A percentile compares a stretch with the other conserved stretches of the same genome.
Evolutionary conservation across 2,888 invertebrate species (phyloP).

Genomic region (Netelia virgata): DNA sequence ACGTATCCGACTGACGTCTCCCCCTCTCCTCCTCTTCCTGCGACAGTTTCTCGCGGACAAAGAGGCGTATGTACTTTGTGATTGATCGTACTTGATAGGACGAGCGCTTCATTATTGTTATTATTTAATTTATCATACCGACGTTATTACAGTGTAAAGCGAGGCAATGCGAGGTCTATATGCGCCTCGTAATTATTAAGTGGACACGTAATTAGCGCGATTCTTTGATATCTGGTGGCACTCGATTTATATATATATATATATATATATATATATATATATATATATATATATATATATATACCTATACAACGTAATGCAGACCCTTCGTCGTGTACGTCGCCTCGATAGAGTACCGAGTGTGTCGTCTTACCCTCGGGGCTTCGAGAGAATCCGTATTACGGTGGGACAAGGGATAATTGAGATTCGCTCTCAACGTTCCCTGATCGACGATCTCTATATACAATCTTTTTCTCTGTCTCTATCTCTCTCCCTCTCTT

Average conservation of each 20-base stretch:
- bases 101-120: constrained; percentile 25
- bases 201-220: constrained; percentile 76
- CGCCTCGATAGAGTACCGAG: constrained; percentile 34
- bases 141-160: constrained; percentile 15
- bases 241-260: constrained; percentile 37
- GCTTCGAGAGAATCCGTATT: constrained; percentile 58
- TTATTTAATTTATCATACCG: constrained; percentile 52
- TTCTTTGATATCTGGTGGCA: constrained; percentile 71
- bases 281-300: constrained; percentile 26
- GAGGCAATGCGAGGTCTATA: constrained; percentile 35
- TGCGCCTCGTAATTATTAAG: constrained; percentile 68
- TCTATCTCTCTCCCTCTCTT: constrained; percentile 23
- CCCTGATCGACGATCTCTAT: constrained; percentile 65
- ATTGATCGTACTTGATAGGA: constrained; percentile 63
- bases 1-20: constrained; percentile 29
- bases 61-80: constrained; percentile 55
- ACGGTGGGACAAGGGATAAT: constrained; percentile 69
- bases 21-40: constrained; percentile 23
- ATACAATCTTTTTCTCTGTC: constrained; percentile 21
- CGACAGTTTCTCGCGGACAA: constrained; percentile 31
- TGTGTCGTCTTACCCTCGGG: constrained; percentile 15
- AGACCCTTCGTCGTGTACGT: neutral
- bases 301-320: neutral
- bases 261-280: constrained; percentile 12
- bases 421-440: constrained; percentile 69